Evolutionary conservation across 2,113 vertebrate genomes (phyloP), one percentile per base, ranked within the genome.

Genomic region (Scomber colias): DNA sequence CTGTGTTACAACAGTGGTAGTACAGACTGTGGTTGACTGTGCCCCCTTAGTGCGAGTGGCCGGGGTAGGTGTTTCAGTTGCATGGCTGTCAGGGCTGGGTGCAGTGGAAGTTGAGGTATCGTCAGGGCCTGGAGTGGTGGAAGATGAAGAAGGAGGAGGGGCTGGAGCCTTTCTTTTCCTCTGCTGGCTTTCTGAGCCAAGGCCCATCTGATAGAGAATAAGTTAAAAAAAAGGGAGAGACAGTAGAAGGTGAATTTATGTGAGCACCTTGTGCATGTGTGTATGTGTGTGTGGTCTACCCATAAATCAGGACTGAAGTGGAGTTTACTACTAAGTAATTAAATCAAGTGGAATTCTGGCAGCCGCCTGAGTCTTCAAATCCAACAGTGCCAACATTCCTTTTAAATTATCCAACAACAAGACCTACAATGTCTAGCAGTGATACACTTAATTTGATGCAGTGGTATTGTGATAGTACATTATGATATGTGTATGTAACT

Each of bases 101-200:
- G 83, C 12, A 12, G 49, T 49, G 48, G 87, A 77, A 21, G 79
- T 4, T 46, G 89, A 85, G 60, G 78, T 65, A 62, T 83, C 57
- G 12, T 89, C 81, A n/a, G 75, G 76, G 16, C 62, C 79, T 19
- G 86, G 78, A 17, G 83, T 68, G 31, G 71, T 72, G 48, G 90
- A 90, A 24, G 71, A 11, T 0, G 90, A 82, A 17, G 82, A 90
- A 27, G 93, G 84, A 77, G 95, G 96, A 0, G 96, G 95, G 16
- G 93, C 63, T 11, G 97, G 98, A 2, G 98, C 98, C 82, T 95
- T 96, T 16, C 97, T 94, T 92, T 98, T 99, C 91, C 96, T 98
- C 71, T 96, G 96, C 89, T 95, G 96, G 74, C 94, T 89, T 77
- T 94, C 91, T 54, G 95, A 96, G 84, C 91, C 90, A 66, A 93